Percentiles rank a stretch among this genome's conserved stretches.
Conservation (phyloP, 2,797 vertebrate species). For the Gallirallus australis region DNA sequence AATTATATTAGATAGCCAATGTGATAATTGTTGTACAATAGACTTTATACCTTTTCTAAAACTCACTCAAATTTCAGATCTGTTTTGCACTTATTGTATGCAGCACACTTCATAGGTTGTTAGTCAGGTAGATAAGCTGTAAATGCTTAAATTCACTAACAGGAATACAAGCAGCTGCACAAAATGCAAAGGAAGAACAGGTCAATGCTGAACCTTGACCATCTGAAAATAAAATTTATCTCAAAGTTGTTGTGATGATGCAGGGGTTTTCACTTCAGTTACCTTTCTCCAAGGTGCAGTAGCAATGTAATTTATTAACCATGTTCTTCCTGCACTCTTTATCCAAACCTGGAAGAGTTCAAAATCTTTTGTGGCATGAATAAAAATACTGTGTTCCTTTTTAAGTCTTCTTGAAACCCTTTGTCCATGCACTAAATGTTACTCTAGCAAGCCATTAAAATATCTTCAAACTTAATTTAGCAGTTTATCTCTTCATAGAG, state of each 20-base stretch:
- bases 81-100: background rate
- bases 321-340: background rate
- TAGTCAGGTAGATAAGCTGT: background rate
- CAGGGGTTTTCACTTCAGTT: background rate
- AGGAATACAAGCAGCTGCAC: background rate
- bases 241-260: background rate
- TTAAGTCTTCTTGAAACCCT: background rate
- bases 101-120: background rate
- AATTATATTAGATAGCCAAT: slow-evolving; percentile 10
- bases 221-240: background rate
- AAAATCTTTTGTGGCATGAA: background rate
- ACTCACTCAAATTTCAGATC: background rate
- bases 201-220: background rate
- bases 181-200: background rate
- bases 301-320: background rate
- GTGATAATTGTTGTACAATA: background rate
- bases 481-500: background rate
- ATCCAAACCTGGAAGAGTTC: background rate
- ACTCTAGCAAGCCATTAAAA: background rate
- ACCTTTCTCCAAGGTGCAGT: background rate
- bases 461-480: background rate
- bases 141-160: background rate
- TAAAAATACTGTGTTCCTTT: background rate
- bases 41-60: background rate
- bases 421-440: background rate